Evolutionary conservation across 2,113 vertebrate genomes (phyloP), one percentile per base, ranked within the genome.

Genomic region (Todiramphus saurophagus): DNA sequence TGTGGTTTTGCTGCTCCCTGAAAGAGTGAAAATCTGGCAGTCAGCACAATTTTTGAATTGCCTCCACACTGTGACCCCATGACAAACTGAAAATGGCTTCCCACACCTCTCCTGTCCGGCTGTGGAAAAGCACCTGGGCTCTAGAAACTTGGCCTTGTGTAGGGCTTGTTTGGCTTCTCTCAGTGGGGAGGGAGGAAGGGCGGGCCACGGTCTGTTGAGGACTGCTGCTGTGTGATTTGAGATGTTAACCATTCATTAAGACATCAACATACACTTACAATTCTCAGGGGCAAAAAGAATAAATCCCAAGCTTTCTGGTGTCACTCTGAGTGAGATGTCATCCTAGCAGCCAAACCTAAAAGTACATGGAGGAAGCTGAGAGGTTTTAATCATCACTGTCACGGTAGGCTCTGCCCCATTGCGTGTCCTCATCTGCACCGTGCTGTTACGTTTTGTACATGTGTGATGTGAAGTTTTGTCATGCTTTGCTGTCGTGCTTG

Each of bases 371-470:
- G 30, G 53, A 75, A 79, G 53, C 6, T 7, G 62, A 60, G 35
- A 48, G 20, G 20, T 60, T 91, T 85, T 73, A 62, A 69, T 72
- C 48, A 48, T 19, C 2, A 4, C 23, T 83, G 53, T 41, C 51
- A 15, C 11, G 28, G 50, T 35, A 80, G 25, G 41, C 25, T 93
- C 44, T 92, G 59, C n/a, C 64, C 39, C 2, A 5, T 28, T 68
- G n/a, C 0, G 2, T 82, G 84, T 79, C 19, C 50, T 89, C 58
- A n/a, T 75, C 39, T 64, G 43, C 0, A 0, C 50, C 59, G 20
- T 5, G 31, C 56, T 4, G 1, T 37, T 63, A 8, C 19, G 4
- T 24, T 72, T 78, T 5, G 16, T 68, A 16, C 39, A 23, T 0
- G 1, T 50, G 72, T 39, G 35, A 68, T 31, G 66, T n/a, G 48